phyloP scores from a whole-genome alignment of 2,797 vertebrate species.

The Phataginus tetradactyla region DNA sequence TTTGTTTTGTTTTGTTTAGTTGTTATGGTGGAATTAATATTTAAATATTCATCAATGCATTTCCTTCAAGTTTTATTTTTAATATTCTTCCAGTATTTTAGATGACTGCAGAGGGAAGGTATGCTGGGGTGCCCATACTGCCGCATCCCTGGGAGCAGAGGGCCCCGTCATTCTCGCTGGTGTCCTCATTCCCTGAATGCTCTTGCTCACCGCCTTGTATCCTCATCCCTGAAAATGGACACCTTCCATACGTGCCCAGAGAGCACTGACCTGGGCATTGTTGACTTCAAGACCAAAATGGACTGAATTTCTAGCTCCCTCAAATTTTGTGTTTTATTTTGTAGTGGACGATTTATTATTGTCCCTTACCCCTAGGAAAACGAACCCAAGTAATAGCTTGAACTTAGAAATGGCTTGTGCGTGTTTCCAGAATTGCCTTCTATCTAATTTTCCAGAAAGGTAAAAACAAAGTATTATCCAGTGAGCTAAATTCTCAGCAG shows the following conservation, averaged over 20 bases:
- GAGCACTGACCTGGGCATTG: neutral
- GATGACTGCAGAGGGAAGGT: neutral
- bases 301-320: neutral
- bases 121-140: neutral
- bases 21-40: neutral
- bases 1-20: neutral
- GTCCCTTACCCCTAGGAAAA: neutral
- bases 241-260: neutral
- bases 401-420: slow-evolving; percentile 32
- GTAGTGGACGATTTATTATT: neutral
- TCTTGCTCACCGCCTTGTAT: neutral
- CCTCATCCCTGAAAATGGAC: neutral
- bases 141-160: neutral
- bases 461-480: slow-evolving; percentile 75
- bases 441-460: slow-evolving; percentile 71
- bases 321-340: neutral
- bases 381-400: slow-evolving; percentile 26
- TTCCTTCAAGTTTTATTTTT: neutral
- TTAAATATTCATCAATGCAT: neutral
- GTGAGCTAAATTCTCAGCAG: slow-evolving; percentile 72
- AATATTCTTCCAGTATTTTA: neutral
- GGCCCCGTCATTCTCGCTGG: neutral
- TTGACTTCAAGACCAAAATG: neutral
- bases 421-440: slow-evolving; percentile 65
- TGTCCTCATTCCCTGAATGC: neutral